Evolutionary conservation across 2,888 invertebrate genomes (phyloP).

Genomic region (Amiota communis): DNA sequence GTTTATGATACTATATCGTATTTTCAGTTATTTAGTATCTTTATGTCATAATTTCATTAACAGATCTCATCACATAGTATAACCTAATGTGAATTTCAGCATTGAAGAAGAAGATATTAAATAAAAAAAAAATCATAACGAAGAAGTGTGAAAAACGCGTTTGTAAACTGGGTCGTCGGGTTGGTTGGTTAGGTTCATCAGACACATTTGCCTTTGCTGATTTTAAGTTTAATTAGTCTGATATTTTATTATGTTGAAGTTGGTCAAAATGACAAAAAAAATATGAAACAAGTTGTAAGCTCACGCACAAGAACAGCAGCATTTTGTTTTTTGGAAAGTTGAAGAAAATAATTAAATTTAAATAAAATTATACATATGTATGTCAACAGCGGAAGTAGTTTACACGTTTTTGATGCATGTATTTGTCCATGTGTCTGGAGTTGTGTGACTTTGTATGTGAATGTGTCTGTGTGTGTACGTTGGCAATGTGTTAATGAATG

Average conservation of each 20-base stretch:
- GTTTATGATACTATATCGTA: not conserved
- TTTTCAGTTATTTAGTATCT: constrained; percentile 48
- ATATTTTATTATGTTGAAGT: too few species aligned
- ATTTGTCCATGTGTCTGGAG: too few species aligned
- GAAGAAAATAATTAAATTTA: constrained; percentile 2
- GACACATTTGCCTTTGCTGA: too few species aligned
- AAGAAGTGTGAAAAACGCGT: not conserved
- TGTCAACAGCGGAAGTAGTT: not conserved
- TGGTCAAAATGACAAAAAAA: too few species aligned
- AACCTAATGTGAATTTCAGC: not conserved
- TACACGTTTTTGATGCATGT: not conserved
- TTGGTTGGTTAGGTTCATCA: too few species aligned
- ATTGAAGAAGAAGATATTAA: not conserved
- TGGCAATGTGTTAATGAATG: too few species aligned
- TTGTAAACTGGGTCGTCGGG: constrained; percentile 16
- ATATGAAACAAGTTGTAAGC: too few species aligned
- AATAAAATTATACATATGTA: not conserved
- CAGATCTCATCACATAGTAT: constrained; percentile 35
- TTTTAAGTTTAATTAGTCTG: too few species aligned
- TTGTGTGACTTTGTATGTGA: too few species aligned
- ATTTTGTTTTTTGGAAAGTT: not conserved
- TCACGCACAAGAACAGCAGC: too few species aligned
- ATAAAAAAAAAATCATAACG: not conserved
- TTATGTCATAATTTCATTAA: constrained; percentile 62
- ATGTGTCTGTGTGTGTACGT: too few species aligned